Evolutionary conservation across 2,797 vertebrate genomes (phyloP).

Genomic region (Falco novaeseelandiae): DNA sequence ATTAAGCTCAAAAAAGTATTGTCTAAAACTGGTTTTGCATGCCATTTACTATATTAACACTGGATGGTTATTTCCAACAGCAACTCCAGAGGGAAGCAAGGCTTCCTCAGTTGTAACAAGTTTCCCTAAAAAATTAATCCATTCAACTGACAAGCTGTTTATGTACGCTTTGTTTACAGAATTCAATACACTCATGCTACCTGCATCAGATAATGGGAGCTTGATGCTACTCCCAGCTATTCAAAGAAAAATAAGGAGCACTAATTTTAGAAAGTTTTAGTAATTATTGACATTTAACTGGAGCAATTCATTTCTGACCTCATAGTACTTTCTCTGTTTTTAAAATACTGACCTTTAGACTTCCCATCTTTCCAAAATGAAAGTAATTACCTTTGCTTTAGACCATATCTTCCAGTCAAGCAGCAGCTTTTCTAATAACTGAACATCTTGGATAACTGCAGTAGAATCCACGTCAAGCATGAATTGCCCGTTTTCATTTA

Average conservation of each 20-base stretch:
- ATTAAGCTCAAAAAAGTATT: not conserved
- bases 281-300: not conserved
- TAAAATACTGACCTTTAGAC: not conserved
- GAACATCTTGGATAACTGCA: constrained; percentile 91
- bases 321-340: not conserved
- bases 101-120: not conserved
- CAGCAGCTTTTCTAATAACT: constrained; percentile 88
- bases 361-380: not conserved
- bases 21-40: not conserved
- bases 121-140: not conserved
- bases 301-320: not conserved
- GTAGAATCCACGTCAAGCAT: constrained; percentile 84
- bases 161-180: not conserved
- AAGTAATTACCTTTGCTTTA: constrained; percentile 87
- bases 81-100: not conserved
- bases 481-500: constrained; percentile 86
- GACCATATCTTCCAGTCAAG: constrained; percentile 99
- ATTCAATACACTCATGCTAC: not conserved
- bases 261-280: not conserved
- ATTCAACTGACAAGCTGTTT: not conserved
- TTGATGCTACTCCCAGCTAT: not conserved
- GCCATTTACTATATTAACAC: not conserved
- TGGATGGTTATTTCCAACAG: not conserved
- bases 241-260: not conserved
- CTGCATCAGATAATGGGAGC: not conserved